Conservation (phyloP, 2,113 vertebrate genomes). For the Cochlearius cochlearius region DNA sequence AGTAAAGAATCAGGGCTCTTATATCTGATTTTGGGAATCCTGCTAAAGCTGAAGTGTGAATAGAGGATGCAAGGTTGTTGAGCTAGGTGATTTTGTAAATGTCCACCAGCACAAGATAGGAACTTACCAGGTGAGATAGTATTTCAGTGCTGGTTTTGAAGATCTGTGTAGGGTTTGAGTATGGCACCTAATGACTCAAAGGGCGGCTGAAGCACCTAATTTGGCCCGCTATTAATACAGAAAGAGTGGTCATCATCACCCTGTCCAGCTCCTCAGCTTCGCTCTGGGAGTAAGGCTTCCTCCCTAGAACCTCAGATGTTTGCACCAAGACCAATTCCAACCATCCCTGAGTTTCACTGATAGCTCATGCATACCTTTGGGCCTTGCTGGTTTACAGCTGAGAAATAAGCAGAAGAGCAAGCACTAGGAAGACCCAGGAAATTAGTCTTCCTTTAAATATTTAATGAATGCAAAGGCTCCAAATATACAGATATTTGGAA, state of each 20-base stretch:
- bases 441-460: background rate
- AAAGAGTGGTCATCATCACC: background rate
- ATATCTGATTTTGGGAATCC: background rate
- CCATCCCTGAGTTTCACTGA: background rate
- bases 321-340: background rate
- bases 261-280: background rate
- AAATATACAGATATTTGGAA: background rate
- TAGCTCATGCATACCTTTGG: background rate
- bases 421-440: background rate
- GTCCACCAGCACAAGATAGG: background rate
- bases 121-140: background rate
- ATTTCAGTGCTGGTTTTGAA: background rate
- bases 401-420: background rate
- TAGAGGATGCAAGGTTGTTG: background rate
- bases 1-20: background rate
- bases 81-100: background rate
- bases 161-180: background rate
- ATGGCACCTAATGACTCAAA: background rate
- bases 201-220: background rate
- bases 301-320: background rate
- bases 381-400: background rate
- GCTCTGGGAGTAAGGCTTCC: background rate
- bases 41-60: background rate
- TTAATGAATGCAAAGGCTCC: background rate
- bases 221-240: background rate